Evolutionary conservation across 2,888 invertebrate species (phyloP).

Genomic region (Drosophila villosipedis): DNA sequence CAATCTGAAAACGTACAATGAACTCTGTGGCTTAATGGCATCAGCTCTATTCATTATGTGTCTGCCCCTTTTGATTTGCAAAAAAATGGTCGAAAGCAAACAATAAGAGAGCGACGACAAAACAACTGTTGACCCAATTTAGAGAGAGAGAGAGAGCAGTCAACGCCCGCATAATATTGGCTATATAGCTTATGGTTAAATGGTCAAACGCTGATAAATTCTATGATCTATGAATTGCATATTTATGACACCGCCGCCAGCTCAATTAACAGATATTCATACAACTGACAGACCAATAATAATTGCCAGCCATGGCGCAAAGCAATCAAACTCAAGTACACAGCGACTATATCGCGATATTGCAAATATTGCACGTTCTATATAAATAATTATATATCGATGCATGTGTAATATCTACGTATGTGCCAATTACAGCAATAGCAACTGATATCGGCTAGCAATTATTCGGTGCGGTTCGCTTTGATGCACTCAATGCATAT

Average conservation of each 20-base stretch:
- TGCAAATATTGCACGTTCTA: constrained; percentile 1
- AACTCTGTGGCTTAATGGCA: constrained; percentile 39
- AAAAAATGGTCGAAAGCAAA: constrained; percentile 20
- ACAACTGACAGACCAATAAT: constrained; percentile 55
- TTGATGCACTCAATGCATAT: constrained; percentile 18
- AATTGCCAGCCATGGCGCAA: constrained; percentile 50
- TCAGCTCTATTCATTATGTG: constrained; percentile 38
- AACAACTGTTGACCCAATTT: constrained; percentile 4
- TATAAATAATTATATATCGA: not conserved
- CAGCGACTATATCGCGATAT: constrained; percentile 15
- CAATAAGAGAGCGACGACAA: constrained; percentile 11
- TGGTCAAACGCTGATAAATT: constrained; percentile 28
- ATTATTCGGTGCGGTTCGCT: constrained; percentile 33
- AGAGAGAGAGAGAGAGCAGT: constrained; percentile 32
- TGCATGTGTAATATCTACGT: not conserved
- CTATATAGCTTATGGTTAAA: not conserved
- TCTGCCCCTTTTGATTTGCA: constrained; percentile 56
- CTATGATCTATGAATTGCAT: constrained; percentile 33
- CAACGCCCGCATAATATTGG: constrained; percentile 50
- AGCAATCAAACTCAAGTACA: constrained; percentile 46
- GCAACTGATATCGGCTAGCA: constrained; percentile 7
- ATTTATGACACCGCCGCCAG: constrained; percentile 55
- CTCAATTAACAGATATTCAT: constrained; percentile 57
- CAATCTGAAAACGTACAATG: constrained; percentile 40
- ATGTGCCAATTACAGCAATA: not conserved